Conservation (phyloP, 2,888 invertebrate genomes). For the Hyles lineata region DNA sequence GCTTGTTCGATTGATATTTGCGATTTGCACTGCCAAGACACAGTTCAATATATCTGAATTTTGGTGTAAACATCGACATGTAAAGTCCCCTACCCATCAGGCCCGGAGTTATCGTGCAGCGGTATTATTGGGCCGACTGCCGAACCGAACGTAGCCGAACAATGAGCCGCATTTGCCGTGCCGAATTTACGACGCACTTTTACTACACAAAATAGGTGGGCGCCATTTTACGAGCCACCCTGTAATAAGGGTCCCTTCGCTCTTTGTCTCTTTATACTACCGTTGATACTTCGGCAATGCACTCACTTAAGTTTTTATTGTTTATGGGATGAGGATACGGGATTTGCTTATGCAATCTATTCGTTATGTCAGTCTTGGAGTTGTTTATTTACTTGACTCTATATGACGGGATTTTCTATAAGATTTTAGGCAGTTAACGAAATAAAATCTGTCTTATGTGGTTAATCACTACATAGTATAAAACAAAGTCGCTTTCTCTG, state of each 20-base stretch:
- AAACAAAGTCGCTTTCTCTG: too few species aligned
- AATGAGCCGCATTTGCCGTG: slow-evolving; percentile 77
- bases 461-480: too few species aligned
- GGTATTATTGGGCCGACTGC: slow-evolving; percentile 54
- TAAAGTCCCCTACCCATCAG: not conserved
- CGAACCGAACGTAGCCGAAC: slow-evolving; percentile 65
- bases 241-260: slow-evolving; percentile 61
- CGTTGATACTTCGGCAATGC: slow-evolving; percentile 23
- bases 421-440: too few species aligned
- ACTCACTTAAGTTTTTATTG: slow-evolving; percentile 28
- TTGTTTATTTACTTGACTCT: not conserved
- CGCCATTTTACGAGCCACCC: slow-evolving; percentile 71
- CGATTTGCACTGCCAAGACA: too few species aligned
- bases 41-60: not conserved
- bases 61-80: not conserved
- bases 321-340: slow-evolving; percentile 7
- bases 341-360: not conserved
- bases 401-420: not conserved
- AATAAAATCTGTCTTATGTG: too few species aligned
- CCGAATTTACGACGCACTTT: slow-evolving; percentile 79
- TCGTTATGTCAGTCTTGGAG: not conserved
- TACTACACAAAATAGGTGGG: slow-evolving; percentile 80
- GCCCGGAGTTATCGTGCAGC: slow-evolving; percentile 59
- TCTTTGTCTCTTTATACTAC: slow-evolving; percentile 25
- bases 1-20: too few species aligned